These are phyloP conservation scores for Ditylenchus dipsaci DNA, from an alignment of 1,140 invertebrate species.

Conservation along the genomic window DNA sequence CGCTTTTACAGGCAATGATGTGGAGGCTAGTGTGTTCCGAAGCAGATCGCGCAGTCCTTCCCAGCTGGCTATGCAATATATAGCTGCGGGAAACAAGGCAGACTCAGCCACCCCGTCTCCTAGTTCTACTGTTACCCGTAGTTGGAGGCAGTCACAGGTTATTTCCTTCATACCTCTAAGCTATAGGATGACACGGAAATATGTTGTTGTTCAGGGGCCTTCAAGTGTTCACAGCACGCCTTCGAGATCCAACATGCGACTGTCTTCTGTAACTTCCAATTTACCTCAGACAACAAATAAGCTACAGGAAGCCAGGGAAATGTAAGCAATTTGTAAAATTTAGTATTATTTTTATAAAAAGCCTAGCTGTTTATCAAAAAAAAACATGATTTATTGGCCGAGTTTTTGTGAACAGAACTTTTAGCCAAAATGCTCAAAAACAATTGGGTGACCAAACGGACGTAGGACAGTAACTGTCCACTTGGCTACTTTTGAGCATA, in stretches of 20 bases:
- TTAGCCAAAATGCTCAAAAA: no score
- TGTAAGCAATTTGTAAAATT: background rate
- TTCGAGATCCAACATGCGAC: background rate
- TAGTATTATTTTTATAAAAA: no score
- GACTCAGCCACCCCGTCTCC: background rate
- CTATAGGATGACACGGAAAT: no score
- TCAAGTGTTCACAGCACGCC: constrained; percentile 7
- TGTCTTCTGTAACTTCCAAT: background rate
- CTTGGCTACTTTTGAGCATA: no score
- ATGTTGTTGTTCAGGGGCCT: background rate
- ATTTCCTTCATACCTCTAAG: background rate
- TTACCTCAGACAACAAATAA: background rate
- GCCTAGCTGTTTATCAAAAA: no score
- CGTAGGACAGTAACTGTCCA: no score
- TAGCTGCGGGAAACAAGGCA: background rate
- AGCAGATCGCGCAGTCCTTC: constrained; percentile 24
- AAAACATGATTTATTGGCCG: no score
- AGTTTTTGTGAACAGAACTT: no score
- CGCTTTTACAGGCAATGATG: background rate
- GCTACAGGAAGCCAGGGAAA: constrained; percentile 7
- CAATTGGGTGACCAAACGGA: no score
- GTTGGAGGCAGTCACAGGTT: background rate
- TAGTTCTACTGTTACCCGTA: background rate
- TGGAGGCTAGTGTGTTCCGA: constrained; percentile 6
- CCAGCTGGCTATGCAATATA: constrained; percentile 16